These are phyloP conservation scores for Drosophila borealis DNA, from an alignment of 2,888 invertebrate species.

Conservation along the genomic window DNA sequence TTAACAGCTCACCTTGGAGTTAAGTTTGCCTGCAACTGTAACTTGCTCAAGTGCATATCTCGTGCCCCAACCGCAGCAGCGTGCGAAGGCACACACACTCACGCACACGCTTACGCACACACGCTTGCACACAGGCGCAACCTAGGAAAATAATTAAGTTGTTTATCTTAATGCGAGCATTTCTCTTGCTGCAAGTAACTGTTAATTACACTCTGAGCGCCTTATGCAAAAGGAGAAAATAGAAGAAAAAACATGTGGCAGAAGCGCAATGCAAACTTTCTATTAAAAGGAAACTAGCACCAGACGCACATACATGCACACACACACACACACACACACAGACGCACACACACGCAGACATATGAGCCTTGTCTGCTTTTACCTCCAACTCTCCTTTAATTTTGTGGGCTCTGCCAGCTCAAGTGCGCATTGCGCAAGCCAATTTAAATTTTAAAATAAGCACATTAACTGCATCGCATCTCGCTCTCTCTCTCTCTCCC, in stretches of 20 bases:
- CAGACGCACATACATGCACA: slow-evolving; percentile 14
- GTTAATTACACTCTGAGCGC: slow-evolving; percentile 67
- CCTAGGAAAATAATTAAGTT: slow-evolving; percentile 73
- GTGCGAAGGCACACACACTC: slow-evolving; percentile 25
- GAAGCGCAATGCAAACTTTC: slow-evolving; percentile 62
- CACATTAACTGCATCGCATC: slow-evolving; percentile 74
- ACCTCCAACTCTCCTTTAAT: slow-evolving; percentile 14
- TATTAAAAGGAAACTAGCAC: slow-evolving; percentile 61
- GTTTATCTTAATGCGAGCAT: slow-evolving; percentile 76
- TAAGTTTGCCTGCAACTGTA: slow-evolving; percentile 29
- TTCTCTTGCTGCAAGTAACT: slow-evolving; percentile 68
- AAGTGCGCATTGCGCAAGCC: slow-evolving; percentile 75
- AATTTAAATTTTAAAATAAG: slow-evolving; percentile 82
- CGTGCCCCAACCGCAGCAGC: slow-evolving; percentile 46
- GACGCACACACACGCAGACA: not conserved
- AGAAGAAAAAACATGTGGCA: slow-evolving; percentile 13
- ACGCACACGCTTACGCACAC: slow-evolving; percentile 7
- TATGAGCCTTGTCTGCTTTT: slow-evolving; percentile 1
- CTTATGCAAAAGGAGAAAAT: slow-evolving; percentile 42
- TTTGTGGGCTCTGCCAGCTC: slow-evolving; percentile 32
- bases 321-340: slow-evolving; percentile 15
- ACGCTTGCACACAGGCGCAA: slow-evolving; percentile 19
- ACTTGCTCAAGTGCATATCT: slow-evolving; percentile 40
- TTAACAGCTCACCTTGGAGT: slow-evolving; percentile 34
- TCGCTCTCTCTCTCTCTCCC: not conserved